Base-by-base conservation (phyloP, 1,140 invertebrate species). In the Brachionus rotundiformis region DNA sequence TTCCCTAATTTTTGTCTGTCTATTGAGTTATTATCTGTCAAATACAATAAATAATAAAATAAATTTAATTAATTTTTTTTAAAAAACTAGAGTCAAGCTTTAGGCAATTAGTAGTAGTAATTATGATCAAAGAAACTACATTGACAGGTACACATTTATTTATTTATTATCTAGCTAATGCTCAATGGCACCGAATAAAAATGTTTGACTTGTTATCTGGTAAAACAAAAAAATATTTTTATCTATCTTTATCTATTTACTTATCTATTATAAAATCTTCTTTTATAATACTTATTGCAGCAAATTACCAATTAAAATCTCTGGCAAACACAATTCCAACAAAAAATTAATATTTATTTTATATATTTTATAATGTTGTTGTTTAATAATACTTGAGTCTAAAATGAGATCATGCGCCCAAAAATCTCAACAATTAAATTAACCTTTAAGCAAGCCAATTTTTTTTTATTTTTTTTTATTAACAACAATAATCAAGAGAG, bases 371-470 rank as follows among this genome's bases (percentile, higher is more conserved):
- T n/a, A 54, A 54, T 54, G 47, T 54, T 25, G 47, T 7, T 54
- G n/a, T n/a, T n/a, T n/a, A n/a, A n/a, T 54, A 54, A 54, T 54
- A 54, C 47, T 25, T 19, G 23, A 7, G 23, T 54, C 5, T 19
- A 16, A 54, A 54, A 54, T 54, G n/a, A 16, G 8, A 54, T 54
- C 47, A 54, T 54, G 47, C 47, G 47, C 47, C 47, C 47, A 54
- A 54, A 54, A 19, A 54, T 54, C 47, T 54, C 47, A 54, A 54
- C 47, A 54, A 54, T 54, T 54, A 54, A 54, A 54, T 54, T 54
- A 54, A 54, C 47, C 47, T 54, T 54, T 54, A 54, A 54, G 47
- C 47, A 54, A 54, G 47, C 16, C 16, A 54, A 4, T 54, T 54
- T 54, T 41, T 41, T 49, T 54, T 54, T 54, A 19, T 54, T 54